These are phyloP conservation scores for Andrena hattorfiana DNA, from an alignment of 2,888 invertebrate species.

Conservation along the genomic window DNA sequence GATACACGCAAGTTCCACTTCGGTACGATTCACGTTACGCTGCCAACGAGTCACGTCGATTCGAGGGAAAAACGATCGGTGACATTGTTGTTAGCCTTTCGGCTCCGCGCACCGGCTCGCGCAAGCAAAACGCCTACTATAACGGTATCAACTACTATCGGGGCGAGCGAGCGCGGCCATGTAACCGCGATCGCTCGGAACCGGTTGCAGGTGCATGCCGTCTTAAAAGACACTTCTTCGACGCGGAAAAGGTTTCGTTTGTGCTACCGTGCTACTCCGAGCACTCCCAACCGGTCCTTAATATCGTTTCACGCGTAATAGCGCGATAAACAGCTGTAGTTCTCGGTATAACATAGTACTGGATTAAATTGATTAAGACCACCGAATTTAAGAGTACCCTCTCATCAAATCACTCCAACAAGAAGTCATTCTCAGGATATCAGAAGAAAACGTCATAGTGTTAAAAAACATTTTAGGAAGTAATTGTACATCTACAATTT, in stretches of 20 bases:
- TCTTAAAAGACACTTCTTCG: slow-evolving; percentile 49
- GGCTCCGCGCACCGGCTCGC: slow-evolving; percentile 24
- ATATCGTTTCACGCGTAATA: slow-evolving; percentile 18
- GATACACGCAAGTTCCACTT: not conserved
- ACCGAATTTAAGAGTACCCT: too few species aligned
- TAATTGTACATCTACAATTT: too few species aligned
- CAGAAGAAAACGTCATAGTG: too few species aligned
- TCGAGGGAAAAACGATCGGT: not conserved
- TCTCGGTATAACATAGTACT: too few species aligned
- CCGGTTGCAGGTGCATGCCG: slow-evolving; percentile 75
- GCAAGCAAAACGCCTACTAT: slow-evolving; percentile 50
- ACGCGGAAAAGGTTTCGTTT: slow-evolving; percentile 37
- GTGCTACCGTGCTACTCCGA: slow-evolving; percentile 10
- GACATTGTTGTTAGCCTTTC: slow-evolving; percentile 35
- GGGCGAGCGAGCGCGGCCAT: slow-evolving; percentile 69
- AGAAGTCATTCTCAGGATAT: too few species aligned
- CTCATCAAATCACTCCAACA: too few species aligned
- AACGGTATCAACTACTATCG: slow-evolving; percentile 76
- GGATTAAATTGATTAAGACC: too few species aligned
- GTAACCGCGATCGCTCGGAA: slow-evolving; percentile 78
- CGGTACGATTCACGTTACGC: not conserved
- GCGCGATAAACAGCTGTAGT: not conserved
- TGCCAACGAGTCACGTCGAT: slow-evolving; percentile 49
- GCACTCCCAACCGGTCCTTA: slow-evolving; percentile 7
- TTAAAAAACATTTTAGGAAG: too few species aligned